Base-by-base conservation (phyloP, 1,140 invertebrate genomes). In the Druon quercuslanigerum region DNA sequence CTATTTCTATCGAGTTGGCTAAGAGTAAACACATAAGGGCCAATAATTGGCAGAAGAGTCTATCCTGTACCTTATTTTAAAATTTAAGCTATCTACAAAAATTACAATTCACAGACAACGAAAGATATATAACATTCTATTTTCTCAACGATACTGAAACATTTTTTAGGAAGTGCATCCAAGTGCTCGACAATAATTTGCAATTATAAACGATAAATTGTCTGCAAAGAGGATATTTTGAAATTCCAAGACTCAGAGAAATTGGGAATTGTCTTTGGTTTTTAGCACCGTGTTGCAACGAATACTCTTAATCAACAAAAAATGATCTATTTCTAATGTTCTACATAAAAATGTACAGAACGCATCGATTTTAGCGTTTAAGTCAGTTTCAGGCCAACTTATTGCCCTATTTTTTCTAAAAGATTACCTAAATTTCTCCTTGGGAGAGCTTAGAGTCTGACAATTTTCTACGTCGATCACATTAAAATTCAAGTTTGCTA, bases 181-280 rank as follows among this genome's bases (percentile, higher is more conserved):
- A n/a, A 50, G 71, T 51, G 25, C 20, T 51, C 20, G 16, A n/a
- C 19, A 19, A n/a, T 51, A 72, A 72, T 51, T 50, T 50, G 50
- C n/a, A n/a, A 72, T 51, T 9, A 72, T 12, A 13, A 51, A 51
- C 17, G 6, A 17, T 7, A 71, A 50, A 71, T 8, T n/a, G 40
- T 40, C 17, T 11, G 51, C 14, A 19, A 20, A 17, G 25, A 33
- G 40, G 25, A 60, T 14, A 60, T 25, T 12, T 14, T 33, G 5
- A 66, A 46, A 40, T 25, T 40, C 60, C 14, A 25, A 60, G 40
- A 46, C 7, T 46, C 40, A 46, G 40, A 60, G 13, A 60, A 1
- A 66, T 13, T 66, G 6, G 60, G 14, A 66, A 66, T 66, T 40
- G 12, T 77, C 79, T 81, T 78, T 81, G 79, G 79, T 78, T 52